Base-by-base conservation (phyloP, 2,888 invertebrate species). In the Scaptomyza caliginosa region DNA sequence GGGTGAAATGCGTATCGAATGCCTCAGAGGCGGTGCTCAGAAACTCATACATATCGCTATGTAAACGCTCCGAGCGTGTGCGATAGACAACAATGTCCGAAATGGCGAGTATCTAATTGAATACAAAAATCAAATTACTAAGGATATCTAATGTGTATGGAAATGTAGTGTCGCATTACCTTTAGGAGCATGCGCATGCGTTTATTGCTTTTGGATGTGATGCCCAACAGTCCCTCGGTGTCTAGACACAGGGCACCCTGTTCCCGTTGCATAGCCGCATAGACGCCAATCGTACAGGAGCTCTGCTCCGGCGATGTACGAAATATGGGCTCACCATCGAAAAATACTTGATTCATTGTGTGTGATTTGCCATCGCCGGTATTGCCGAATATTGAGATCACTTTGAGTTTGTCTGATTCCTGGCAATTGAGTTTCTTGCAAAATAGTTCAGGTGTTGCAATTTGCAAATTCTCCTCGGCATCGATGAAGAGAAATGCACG, bases 281-380 rank as follows among this genome's bases (percentile, higher is more conserved):
- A 95, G 4, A 96, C 95, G 8, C 96, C 96, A 16, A 95, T 90
- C 0, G 96, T 96, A 83, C 96, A 96, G 74, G 95, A 95, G 66
- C 93, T 93, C 17, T 94, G 92, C 71, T 90, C 90, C 0, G 88
- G 71, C 28, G 91, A 91, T 23, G 91, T 91, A 26, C 86, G 86
- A 62, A 91, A 91, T 0, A 94, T 82, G 78, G 94, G 93, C 63
- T 92, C 91, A 1, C 94, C 94, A 73, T 93, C 90, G 86, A 94
- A 95, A 88, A 95, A 94, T 11, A 93, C 93, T 78, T 96, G 93
- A 90, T 96, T 96, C 84, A 96, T 91, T 0, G 96, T 96, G 84
- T 95, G 93, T 2, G 96, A 96, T 91, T 96, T 96, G 2, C 96
- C 96, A 91, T 96, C 96, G 0, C 96, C 96, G 0, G 96, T 95